These are phyloP conservation scores for Alectura lathami DNA, from an alignment of 2,113 vertebrate species.

Conservation along the genomic window DNA sequence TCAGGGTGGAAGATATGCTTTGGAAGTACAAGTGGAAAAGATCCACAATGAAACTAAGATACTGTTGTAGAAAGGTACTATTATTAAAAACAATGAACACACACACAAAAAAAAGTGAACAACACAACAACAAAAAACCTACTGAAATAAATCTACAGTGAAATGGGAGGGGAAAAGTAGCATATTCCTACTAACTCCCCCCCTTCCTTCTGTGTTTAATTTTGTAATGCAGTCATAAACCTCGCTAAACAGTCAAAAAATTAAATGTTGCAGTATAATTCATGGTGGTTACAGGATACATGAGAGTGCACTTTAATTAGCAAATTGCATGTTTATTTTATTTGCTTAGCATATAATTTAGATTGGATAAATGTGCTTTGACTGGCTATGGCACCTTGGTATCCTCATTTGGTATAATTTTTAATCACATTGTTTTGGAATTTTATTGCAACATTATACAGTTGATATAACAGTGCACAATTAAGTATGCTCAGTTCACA, in stretches of 20 bases:
- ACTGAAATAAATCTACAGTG: not conserved
- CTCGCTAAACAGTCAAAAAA: slow-evolving; percentile 76
- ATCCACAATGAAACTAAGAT: not conserved
- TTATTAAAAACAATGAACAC: not conserved
- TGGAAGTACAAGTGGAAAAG: not conserved
- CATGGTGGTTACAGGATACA: slow-evolving; percentile 73
- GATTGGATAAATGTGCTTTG: slow-evolving; percentile 71
- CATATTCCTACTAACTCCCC: slow-evolving; percentile 40
- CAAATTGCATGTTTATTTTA: slow-evolving; percentile 79
- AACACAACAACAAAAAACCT: not conserved
- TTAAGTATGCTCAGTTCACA: slow-evolving; percentile 73
- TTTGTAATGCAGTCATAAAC: slow-evolving; percentile 70
- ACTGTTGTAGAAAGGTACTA: not conserved
- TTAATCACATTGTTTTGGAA: slow-evolving; percentile 78
- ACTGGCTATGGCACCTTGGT: slow-evolving; percentile 74
- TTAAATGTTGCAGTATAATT: slow-evolving; percentile 78
- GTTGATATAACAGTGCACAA: slow-evolving; percentile 66
- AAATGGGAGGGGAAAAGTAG: not conserved
- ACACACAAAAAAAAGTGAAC: not conserved
- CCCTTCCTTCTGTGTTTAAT: slow-evolving; percentile 62
- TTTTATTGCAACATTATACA: slow-evolving; percentile 77
- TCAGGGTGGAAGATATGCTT: not conserved
- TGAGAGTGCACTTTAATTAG: slow-evolving; percentile 79
- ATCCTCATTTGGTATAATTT: slow-evolving; percentile 75
- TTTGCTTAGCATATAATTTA: slow-evolving; percentile 77